phyloP scores from a whole-genome alignment of 2,888 invertebrate genomes.

The Leptinotarsa tumamoca region DNA sequence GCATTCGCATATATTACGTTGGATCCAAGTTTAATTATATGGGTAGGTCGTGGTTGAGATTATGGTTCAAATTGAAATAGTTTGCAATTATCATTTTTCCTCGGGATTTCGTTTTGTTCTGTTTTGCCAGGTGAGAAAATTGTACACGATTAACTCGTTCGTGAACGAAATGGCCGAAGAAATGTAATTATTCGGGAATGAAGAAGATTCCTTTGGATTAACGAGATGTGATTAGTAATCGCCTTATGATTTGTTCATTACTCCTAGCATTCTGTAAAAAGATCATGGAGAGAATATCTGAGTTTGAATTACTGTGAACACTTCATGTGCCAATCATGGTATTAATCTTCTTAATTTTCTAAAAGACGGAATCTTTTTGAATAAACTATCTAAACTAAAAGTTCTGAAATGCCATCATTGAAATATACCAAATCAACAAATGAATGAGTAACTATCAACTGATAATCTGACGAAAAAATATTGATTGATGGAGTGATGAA shows the following conservation, averaged over 20 bases:
- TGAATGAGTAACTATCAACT: too few species aligned
- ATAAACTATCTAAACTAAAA: too few species aligned
- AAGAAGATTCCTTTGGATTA: constrained; percentile 25
- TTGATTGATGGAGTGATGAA: too few species aligned
- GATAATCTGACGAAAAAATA: too few species aligned
- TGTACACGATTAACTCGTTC: constrained; percentile 28
- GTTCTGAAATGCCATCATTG: too few species aligned
- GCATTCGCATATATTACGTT: constrained; percentile 48
- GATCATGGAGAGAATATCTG: not conserved
- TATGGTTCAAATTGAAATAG: constrained; percentile 42
- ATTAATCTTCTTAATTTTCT: too few species aligned
- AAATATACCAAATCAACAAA: too few species aligned
- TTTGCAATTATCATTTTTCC: constrained; percentile 34
- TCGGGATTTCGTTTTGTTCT: constrained; percentile 28
- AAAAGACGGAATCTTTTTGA: too few species aligned
- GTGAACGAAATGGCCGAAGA: constrained; percentile 15
- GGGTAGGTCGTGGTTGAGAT: constrained; percentile 36
- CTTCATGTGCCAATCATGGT: too few species aligned
- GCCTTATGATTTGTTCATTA: not conserved
- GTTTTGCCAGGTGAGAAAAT: constrained; percentile 41
- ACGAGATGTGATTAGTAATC: constrained; percentile 5
- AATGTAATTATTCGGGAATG: constrained; percentile 39
- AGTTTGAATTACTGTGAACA: not conserved
- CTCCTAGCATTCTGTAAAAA: not conserved
- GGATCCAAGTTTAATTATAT: constrained; percentile 43